These are phyloP conservation scores for Branchipolynoe longqiensis DNA, from an alignment of 2,888 invertebrate species.

Conservation along the genomic window DNA sequence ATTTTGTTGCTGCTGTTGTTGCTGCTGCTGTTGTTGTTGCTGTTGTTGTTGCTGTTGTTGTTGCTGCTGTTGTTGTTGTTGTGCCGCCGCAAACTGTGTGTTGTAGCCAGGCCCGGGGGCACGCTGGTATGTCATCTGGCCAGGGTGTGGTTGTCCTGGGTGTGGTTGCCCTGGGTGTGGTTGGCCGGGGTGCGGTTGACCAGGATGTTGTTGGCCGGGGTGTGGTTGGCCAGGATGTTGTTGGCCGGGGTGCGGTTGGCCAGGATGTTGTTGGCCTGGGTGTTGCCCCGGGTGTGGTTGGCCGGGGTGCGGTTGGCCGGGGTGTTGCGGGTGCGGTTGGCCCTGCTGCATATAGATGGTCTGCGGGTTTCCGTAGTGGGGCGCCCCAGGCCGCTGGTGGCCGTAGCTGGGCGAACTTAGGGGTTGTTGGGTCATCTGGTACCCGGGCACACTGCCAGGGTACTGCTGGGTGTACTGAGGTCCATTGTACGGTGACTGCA, in stretches of 20 bases:
- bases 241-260: constrained; percentile 66
- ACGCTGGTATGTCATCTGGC: constrained; percentile 49
- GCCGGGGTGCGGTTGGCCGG: constrained; percentile 58
- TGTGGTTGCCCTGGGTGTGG: constrained; percentile 59
- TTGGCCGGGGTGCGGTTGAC: constrained; percentile 66
- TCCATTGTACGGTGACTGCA: constrained; percentile 46
- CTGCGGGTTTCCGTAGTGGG: constrained; percentile 75
- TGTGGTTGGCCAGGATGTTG: constrained; percentile 61
- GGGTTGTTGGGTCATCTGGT: constrained; percentile 78
- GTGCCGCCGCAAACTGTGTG: constrained; percentile 68
- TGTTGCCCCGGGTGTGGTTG: constrained; percentile 66
- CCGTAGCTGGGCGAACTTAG: constrained; percentile 71
- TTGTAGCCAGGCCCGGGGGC: constrained; percentile 63
- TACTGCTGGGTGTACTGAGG: constrained; percentile 77
- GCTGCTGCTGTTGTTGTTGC: constrained; percentile 68
- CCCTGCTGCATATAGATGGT: constrained; percentile 73
- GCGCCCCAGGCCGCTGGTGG: constrained; percentile 74
- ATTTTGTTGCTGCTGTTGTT: constrained; percentile 69
- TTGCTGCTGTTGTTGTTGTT: constrained; percentile 67
- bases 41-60: constrained; percentile 68
- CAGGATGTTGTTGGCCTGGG: constrained; percentile 66
- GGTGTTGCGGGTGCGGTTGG: constrained; percentile 62
- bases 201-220: constrained; percentile 66
- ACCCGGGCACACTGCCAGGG: constrained; percentile 77
- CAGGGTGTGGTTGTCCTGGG: constrained; percentile 67